A percentile compares a stretch with the other conserved stretches of the same genome.
These are phyloP conservation scores for Emmelina monodactyla DNA, from an alignment of 2,888 invertebrate genomes.

Conservation along the genomic window DNA sequence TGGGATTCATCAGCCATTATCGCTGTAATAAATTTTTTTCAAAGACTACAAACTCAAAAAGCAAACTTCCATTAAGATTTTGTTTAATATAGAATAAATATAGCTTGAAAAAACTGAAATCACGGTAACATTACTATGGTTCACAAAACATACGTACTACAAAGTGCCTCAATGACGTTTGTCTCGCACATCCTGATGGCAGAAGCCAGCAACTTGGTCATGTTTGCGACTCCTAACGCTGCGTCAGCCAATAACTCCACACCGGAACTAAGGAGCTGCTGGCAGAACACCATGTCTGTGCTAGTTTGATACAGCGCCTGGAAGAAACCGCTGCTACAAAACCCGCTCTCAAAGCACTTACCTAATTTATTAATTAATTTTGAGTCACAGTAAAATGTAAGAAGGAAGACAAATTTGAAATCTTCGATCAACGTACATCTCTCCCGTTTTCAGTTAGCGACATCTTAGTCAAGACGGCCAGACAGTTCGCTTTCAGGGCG, in stretches of 20 bases:
- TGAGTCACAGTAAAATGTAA: too few relatives aligned
- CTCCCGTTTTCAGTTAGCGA: conserved; percentile 44
- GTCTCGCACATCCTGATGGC: conserved; percentile 55
- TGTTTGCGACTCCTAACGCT: conserved; percentile 54
- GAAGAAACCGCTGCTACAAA: not conserved
- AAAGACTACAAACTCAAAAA: too few relatives aligned
- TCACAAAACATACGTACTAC: too few relatives aligned
- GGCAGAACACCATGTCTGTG: conserved; percentile 51
- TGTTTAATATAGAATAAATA: too few relatives aligned
- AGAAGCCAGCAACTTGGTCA: conserved; percentile 45
- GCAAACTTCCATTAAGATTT: too few relatives aligned
- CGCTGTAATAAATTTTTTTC: too few relatives aligned
- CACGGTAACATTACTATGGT: too few relatives aligned
- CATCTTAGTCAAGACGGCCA: conserved; percentile 52
- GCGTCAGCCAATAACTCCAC: conserved; percentile 47
- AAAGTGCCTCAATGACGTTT: conserved; percentile 48
- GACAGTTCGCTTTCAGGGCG: conserved; percentile 48
- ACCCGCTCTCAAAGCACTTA: too few relatives aligned
- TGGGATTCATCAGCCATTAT: conserved; percentile 43
- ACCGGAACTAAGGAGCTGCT: conserved; percentile 44
- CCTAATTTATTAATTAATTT: too few relatives aligned
- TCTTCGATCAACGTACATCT: conserved; percentile 28
- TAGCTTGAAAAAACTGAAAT: too few relatives aligned
- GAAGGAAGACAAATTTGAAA: not conserved
- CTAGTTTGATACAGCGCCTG: conserved; percentile 48